Percentiles rank a stretch among this genome's conserved stretches.
Evolutionary conservation across 2,113 vertebrate genomes (phyloP).

Genomic region (Larimichthys polyactis): DNA sequence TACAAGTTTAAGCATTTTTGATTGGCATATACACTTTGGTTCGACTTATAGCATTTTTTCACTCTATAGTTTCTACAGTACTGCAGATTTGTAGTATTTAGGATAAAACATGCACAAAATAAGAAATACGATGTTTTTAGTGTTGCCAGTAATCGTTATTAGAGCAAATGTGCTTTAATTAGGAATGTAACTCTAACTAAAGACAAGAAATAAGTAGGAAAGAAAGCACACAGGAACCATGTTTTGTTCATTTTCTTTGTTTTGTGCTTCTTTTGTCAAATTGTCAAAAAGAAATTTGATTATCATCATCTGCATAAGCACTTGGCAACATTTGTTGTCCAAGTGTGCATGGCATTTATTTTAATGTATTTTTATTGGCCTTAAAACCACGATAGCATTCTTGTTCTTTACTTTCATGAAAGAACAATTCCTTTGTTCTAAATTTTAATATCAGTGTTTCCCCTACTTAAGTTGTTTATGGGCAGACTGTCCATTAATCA

Average conservation of each 20-base stretch:
- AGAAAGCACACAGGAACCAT: neutral
- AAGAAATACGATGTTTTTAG: neutral
- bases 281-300: neutral
- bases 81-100: neutral
- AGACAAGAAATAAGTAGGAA: neutral
- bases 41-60: neutral
- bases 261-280: neutral
- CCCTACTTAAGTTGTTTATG: conserved; percentile 1
- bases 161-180: neutral
- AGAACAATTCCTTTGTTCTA: conserved; percentile 9
- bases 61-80: too few relatives aligned
- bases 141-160: neutral
- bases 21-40: neutral
- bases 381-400: neutral
- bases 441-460: conserved; percentile 37
- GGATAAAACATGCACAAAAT: neutral
- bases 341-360: neutral
- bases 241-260: too few relatives aligned
- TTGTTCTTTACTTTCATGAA: conserved; percentile 16
- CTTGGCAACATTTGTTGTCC: neutral
- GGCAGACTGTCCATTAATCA: neutral
- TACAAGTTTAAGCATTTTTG: neutral
- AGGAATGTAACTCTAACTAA: neutral
- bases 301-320: neutral
- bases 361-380: neutral